Evolutionary conservation across 2,888 invertebrate genomes (phyloP), one percentile per base, ranked within the genome.

Genomic region (Chloroclystis v-ata): DNA sequence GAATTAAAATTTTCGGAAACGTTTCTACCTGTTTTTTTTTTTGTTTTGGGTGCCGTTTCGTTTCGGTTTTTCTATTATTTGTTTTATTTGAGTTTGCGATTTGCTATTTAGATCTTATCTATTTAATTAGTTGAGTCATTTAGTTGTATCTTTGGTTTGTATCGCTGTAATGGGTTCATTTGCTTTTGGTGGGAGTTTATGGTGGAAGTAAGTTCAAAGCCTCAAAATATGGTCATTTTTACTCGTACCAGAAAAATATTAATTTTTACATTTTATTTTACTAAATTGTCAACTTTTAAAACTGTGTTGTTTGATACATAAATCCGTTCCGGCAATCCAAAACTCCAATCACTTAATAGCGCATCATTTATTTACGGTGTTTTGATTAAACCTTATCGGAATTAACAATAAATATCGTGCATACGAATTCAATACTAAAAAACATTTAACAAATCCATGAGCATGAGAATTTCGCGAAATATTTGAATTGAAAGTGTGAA

Each of bases 1-100:
- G 79, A 76, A 79, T 79, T 71, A 75, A 61, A 73, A 73, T 82
- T 75, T 82, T 82, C 77, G 83, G 81, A 83, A 82, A 79, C 62
- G 71, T 76, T 75, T 75, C 78, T 75, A 72, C 70, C 52, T 52
- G 47, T 35, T 57, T 60, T 67, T 71, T 65, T 71, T 74, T 69
- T 61, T 82, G 79, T 84, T 86, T 82, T 76, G 75, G 75, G 62
- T 72, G 67, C 61, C 56, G 65, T 81, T 79, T 82, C 72, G 85
- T 77, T 62, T 72, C 78, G 82, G 78, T 75, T 57, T 65, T 72
- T 72, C 69, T 65, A 73, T 66, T 70, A 60, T 75, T 75, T 78
- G 80, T 81, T 35, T 35, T 20, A 20, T 24, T 7, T 16, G 20
- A 10, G 16, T 84, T 86, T 83, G 82, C 78, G 73, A 76, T 76